Base-by-base conservation (phyloP, 2,113 vertebrate genomes). In the Gambusia affinis region DNA sequence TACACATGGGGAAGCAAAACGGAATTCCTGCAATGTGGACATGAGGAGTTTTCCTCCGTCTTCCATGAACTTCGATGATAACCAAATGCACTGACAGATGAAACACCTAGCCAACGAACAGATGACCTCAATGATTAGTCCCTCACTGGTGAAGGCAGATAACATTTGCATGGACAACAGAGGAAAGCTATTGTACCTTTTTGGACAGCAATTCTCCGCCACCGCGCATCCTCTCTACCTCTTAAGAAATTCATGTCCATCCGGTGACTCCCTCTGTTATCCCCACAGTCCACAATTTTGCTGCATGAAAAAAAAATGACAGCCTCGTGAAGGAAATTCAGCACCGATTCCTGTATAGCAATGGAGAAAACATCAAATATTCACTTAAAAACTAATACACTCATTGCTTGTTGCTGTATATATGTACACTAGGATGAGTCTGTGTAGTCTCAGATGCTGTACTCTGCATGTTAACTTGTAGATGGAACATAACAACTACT, bases 401-500 rank as follows among this genome's bases (percentile, higher is more conserved):
- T 80, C 66, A 64, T 33, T 66, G 72, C 64, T 66, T 67, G 68
- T 79, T 84, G 86, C 75, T 94, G 93, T 94, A 93, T 85, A 94
- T 93, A 91, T 93, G 91, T 92, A 91, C 82, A 93, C 64, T 87
- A 80, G 92, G 81, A 79, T 72, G 76, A 82, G 60, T 84, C 86
- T 92, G 83, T 88, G 92, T 91, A 92, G 89, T 84, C 78, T 73
- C 81, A 84, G 79, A 87, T 81, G 88, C 85, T 83, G 75, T 88
- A 78, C 83, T 86, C 72, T 94, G 93, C 93, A 94, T 94, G 93
- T 76, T 89, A 90, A 87, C 81, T 78, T 92, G 85, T 89, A 90
- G 87, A 87, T 83, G 83, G 83, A 86, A 81, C 57, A 39, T 73
- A 73, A 78, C 68, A 86, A 83, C 79, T 87, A 88, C 54, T 76